Evolutionary conservation across 2,797 vertebrate genomes (phyloP).

Genomic region (Coluber constrictor): DNA sequence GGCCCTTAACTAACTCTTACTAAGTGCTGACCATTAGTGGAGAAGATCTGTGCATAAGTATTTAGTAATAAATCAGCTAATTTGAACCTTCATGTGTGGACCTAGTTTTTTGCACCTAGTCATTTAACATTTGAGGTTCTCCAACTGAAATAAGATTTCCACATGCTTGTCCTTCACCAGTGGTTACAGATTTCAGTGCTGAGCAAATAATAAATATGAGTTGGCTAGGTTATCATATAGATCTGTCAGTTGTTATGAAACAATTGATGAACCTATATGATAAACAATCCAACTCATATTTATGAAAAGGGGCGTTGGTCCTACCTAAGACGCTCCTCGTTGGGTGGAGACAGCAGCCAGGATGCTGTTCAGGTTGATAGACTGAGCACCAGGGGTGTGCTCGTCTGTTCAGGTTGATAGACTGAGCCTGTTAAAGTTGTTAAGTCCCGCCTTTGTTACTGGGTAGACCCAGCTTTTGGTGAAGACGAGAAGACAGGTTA

Average conservation of each 20-base stretch:
- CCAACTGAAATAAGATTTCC: background rate
- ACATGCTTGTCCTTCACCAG: background rate
- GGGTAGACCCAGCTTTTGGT: too few relatives aligned
- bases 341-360: too few relatives aligned
- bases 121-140: background rate
- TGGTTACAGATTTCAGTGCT: conserved; percentile 11
- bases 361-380: too few relatives aligned
- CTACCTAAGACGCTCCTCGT: too few relatives aligned
- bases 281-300: conserved; percentile 2
- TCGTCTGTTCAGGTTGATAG: too few relatives aligned
- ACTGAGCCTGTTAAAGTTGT: too few relatives aligned
- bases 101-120: background rate
- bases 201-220: conserved; percentile 4
- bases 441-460: too few relatives aligned
- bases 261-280: background rate
- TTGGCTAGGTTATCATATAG: conserved; percentile 7
- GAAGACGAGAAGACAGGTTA: too few relatives aligned
- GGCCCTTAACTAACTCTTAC: background rate
- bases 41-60: background rate
- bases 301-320: background rate
- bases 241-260: background rate
- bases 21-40: background rate
- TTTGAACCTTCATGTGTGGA: background rate
- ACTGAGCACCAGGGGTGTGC: too few relatives aligned
- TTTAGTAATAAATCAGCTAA: background rate